Evolutionary conservation across 37 sponge, comb jelly and placozoan species (phyloP).

Genomic region (Halisarca cf. caerulea): DNA sequence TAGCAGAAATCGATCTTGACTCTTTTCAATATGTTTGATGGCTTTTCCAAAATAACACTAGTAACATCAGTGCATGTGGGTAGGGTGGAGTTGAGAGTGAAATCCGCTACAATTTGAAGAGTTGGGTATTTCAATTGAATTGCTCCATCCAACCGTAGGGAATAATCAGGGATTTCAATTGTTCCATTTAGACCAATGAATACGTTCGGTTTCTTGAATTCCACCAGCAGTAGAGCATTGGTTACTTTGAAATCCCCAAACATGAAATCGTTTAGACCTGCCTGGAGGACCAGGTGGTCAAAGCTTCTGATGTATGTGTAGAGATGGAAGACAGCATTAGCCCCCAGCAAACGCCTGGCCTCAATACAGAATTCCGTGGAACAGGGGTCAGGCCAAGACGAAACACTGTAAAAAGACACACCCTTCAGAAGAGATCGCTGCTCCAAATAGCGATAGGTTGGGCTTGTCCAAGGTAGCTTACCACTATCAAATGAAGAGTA

Average conservation of each 20-base stretch:
- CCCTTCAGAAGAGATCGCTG: background rate
- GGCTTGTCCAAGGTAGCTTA: background rate
- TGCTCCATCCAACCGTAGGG: no score
- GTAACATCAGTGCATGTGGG: no score
- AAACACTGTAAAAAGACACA: background rate
- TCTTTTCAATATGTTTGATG: no score
- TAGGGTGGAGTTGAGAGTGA: no score
- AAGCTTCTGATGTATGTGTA: background rate
- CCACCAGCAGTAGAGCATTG: no score
- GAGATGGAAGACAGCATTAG: background rate
- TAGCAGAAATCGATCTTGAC: conserved; percentile 17
- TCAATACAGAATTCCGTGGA: conserved; percentile 20
- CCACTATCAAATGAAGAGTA: background rate
- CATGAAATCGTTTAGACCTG: background rate
- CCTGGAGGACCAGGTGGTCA: background rate
- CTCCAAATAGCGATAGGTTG: no score
- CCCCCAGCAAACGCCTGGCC: conserved; percentile 12
- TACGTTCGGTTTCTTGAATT: no score
- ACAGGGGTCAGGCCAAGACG: background rate
- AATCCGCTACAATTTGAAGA: no score
- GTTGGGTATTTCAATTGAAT: no score
- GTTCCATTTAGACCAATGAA: conserved; percentile 47
- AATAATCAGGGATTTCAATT: conserved; percentile 23
- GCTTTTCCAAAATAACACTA: no score
- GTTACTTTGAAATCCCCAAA: conserved; percentile 4